Base-by-base conservation (phyloP, 2,113 vertebrate genomes). In the Equus quagga region DNA sequence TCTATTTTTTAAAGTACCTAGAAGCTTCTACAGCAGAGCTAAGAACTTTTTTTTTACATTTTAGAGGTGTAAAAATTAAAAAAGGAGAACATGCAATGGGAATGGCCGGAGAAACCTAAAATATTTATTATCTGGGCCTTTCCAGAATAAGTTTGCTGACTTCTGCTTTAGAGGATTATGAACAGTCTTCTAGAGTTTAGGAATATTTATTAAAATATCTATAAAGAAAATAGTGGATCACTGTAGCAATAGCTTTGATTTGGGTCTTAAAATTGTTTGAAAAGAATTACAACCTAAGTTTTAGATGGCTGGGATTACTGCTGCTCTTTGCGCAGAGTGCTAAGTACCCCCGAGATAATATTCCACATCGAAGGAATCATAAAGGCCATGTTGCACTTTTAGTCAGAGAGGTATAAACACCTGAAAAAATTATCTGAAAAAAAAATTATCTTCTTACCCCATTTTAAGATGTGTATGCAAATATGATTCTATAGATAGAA, bases 151-250 rank as follows among this genome's bases (percentile, higher is more conserved):
- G 24, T 64, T 88, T 60, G 26, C 76, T 96, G 91, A 44, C 23
- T 14, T 24, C 62, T 70, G 36, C 36, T 88, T 81, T 85, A 73
- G 97, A 58, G 95, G 76, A 80, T 96, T 92, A 15, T 41, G 82
- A 79, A 56, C n/a, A 73, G 60, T 98, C 91, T 96, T 92, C 54
- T 82, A 94, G 94, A 92, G 54, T 28, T 91, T 72, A 92, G 91
- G 64, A 75, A 36, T 97, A n/a, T 94, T 98, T 97, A 94, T 97
- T 98, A 96, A 93, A 96, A 86, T 98, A 93, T 83, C 93, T 97
- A 5, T 88, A 1, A 82, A 94, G 93, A 58, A 60, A 23, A 83
- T 78, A 96, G 54, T 94, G 87, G 92, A 84, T 96, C 91, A 51
- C 70, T 83, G 41, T 78, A 78, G 95, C 64, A 23, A 19, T 96